Conservation (phyloP, 2,113 vertebrate species). For the Rhinoptilus africanus region DNA sequence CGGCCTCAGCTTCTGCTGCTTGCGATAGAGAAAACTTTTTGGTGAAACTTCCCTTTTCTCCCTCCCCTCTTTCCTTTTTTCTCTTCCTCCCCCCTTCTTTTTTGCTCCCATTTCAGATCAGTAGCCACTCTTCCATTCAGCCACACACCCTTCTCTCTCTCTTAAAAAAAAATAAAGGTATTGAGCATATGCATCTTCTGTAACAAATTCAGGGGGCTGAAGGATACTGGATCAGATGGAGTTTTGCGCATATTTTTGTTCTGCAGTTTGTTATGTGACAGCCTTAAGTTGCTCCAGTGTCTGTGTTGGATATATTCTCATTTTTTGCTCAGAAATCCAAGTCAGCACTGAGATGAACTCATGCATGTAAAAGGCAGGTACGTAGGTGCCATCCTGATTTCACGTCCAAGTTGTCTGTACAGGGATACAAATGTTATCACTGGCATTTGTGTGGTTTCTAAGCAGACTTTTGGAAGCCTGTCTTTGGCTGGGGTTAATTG, state of each 20-base stretch:
- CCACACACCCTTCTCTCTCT: not conserved
- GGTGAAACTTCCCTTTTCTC: not conserved
- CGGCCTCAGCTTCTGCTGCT: not conserved
- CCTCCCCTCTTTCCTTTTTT: no score
- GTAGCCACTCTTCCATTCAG: not conserved
- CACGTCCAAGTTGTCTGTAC: rapidly evolving
- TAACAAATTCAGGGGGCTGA: not conserved
- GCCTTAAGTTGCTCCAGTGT: not conserved
- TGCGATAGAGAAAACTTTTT: not conserved
- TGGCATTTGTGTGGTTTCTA: not conserved
- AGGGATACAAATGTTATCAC: not conserved
- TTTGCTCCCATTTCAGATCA: not conserved
- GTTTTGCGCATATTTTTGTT: not conserved
- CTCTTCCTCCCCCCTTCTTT: no score
- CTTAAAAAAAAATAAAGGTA: not conserved
- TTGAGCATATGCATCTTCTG: not conserved
- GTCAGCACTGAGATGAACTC: not conserved
- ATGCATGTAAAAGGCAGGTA: not conserved
- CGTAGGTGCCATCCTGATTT: not conserved
- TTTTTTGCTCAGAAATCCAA: not conserved
- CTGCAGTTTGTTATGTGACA: not conserved
- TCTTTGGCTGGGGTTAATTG: rapidly evolving
- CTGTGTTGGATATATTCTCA: not conserved
- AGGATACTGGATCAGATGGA: not conserved
- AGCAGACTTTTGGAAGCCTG: not conserved